Percentiles rank a stretch among this genome's conserved stretches.
These are phyloP conservation scores for Sterna hirundo DNA, from an alignment of 2,113 vertebrate genomes.

Conservation along the genomic window DNA sequence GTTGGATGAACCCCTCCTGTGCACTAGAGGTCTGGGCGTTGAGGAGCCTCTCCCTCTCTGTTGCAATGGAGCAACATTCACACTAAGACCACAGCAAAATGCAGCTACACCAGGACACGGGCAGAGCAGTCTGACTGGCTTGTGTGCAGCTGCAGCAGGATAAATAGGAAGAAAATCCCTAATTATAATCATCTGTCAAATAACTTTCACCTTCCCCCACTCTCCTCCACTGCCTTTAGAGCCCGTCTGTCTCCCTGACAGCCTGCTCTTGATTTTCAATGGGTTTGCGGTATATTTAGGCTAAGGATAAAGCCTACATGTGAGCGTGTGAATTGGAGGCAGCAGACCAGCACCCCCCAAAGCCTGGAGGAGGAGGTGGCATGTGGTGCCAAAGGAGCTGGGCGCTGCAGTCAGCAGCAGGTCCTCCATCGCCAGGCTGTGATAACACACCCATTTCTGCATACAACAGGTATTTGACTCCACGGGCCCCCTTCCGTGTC, in stretches of 20 bases:
- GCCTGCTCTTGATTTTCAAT: neutral
- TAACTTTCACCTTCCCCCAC: neutral
- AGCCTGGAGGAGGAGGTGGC: neutral
- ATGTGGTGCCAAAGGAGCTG: neutral
- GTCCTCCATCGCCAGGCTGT: fast-evolving
- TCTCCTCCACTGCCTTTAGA: neutral
- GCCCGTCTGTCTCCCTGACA: neutral
- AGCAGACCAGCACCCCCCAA: neutral
- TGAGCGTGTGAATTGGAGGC: neutral
- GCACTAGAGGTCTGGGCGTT: neutral
- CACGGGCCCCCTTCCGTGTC: neutral
- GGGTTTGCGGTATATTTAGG: neutral
- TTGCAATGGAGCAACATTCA: neutral
- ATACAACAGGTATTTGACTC: too few relatives aligned
- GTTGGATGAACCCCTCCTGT: neutral
- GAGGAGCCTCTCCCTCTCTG: neutral
- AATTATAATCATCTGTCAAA: neutral
- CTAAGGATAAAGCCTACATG: neutral
- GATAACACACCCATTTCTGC: fast-evolving
- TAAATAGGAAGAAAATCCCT: neutral
- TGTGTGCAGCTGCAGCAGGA: neutral
- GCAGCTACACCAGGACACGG: fast-evolving
- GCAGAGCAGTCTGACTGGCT: neutral
- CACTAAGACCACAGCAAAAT: neutral
- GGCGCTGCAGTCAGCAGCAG: neutral